A percentile compares a stretch with the other conserved stretches of the same genome.
Evolutionary conservation across 1,140 invertebrate genomes (phyloP).

Genomic region (Monochamus saltuarius): DNA sequence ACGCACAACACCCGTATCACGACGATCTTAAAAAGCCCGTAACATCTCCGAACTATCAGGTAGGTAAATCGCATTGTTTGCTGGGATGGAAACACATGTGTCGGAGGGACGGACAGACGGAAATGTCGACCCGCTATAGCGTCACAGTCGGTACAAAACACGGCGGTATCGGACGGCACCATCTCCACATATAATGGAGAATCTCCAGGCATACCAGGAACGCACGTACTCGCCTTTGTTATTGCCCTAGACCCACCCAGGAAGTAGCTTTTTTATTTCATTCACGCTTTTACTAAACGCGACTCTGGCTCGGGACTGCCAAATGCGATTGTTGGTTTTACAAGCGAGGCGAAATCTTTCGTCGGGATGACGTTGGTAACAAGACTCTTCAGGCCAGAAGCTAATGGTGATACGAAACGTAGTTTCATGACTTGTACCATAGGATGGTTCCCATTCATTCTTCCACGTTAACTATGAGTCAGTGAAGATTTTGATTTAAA

Average conservation of each 20-base stretch:
- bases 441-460: too few relatives aligned
- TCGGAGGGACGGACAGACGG: conserved; percentile 12
- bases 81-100: conserved; percentile 11
- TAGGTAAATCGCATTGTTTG: conserved; percentile 11
- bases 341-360: too few relatives aligned
- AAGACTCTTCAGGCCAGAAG: too few relatives aligned
- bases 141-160: neutral
- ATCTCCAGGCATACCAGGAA: conserved; percentile 35
- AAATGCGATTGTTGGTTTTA: too few relatives aligned
- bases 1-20: too few relatives aligned
- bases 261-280: conserved; percentile 37
- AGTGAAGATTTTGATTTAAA: too few relatives aligned
- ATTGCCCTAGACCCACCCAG: conserved; percentile 35
- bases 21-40: too few relatives aligned
- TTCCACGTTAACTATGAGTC: too few relatives aligned
- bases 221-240: conserved; percentile 36
- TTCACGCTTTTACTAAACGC: conserved; percentile 27
- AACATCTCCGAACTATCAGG: conserved; percentile 1
- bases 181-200: conserved; percentile 32
- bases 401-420: too few relatives aligned
- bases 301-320: too few relatives aligned
- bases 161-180: conserved; percentile 32
- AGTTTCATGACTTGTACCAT: too few relatives aligned
- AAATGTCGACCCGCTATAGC: conserved; percentile 10
- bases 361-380: too few relatives aligned